Base-by-base conservation (phyloP, 2,113 vertebrate genomes). In the Axis porcinus region DNA sequence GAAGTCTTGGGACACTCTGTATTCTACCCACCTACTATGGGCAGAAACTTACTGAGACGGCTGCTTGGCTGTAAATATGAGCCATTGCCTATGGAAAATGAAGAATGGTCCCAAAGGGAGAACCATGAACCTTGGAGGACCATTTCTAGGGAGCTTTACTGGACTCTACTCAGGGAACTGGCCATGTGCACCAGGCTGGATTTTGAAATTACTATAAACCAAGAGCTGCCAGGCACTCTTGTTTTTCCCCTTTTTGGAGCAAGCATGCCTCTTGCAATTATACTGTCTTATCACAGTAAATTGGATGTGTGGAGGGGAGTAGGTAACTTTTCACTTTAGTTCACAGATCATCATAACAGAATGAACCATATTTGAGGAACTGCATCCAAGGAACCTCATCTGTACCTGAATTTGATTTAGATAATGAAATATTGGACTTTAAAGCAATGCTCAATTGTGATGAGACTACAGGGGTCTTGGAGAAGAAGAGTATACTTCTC, bases 221-320 rank as follows among this genome's bases (percentile, higher is more conserved):
- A 60, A 76, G 52, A 83, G 4, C 9, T 47, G 11, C 33, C 25
- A 25, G 45, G 33, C 0, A 5, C 5, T 25, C 67, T 70, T 54
- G 21, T 3, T 33, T 40, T 11, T 0, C 7, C 15, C 16, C 21
- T 27, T 47, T 9, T 6, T 6, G 16, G n/a, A 55, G 8, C 3
- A 87, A 10, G 25, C 3, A 3, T 40, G 5, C 5, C 45, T n/a
- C 50, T 54, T 81, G 15, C 3, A 13, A 4, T 23, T 8, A 13
- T 21, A 14, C 25, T 55, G 25, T 52, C 45, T 62, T 58, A 43
- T 4, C 27, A 5, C 16, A 23, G 10, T 36, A 25, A 21, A n/a
- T 6, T 60, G 45, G 27, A 5, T 17, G 8, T 27, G 60, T 76
- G 82, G 60, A 70, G n/a, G 19, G 64, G 14, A 64, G 6, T 27